Percentiles rank a stretch among this genome's conserved stretches.
Conservation (phyloP, 2,797 vertebrate genomes). For the Selene dorsalis region DNA sequence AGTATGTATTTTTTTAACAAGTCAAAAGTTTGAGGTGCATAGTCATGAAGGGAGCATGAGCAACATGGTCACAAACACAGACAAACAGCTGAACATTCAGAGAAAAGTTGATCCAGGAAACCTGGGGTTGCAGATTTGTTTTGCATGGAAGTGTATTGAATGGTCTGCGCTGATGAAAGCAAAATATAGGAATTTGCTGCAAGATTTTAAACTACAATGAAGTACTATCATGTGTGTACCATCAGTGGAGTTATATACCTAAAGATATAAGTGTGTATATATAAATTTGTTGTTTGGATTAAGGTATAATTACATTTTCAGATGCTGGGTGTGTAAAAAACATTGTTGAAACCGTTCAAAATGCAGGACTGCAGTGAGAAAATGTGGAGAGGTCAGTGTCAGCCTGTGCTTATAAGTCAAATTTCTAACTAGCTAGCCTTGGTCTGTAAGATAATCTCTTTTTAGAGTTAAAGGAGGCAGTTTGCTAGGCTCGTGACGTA, state of each 20-base stretch:
- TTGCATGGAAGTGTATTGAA: slow-evolving; percentile 26
- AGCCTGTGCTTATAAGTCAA: slow-evolving; percentile 57
- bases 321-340: slow-evolving; percentile 31
- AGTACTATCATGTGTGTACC: slow-evolving; percentile 25
- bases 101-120: slow-evolving; percentile 52
- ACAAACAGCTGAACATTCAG: slow-evolving; percentile 73
- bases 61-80: slow-evolving; percentile 72
- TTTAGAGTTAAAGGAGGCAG: slow-evolving; percentile 41
- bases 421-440: slow-evolving; percentile 29
- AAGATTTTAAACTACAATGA: slow-evolving; percentile 21
- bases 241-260: slow-evolving; percentile 31
- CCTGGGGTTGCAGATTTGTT: slow-evolving; percentile 27
- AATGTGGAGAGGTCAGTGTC: slow-evolving; percentile 33
- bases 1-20: slow-evolving; percentile 67
- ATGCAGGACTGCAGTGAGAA: slow-evolving; percentile 37
- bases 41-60: slow-evolving; percentile 80
- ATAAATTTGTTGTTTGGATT: slow-evolving; percentile 22
- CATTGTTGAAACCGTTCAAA: slow-evolving; percentile 29
- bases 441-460: slow-evolving; percentile 18
- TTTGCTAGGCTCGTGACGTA: slow-evolving; percentile 32
- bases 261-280: slow-evolving; percentile 17
- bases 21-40: slow-evolving; percentile 77
- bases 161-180: slow-evolving; percentile 1
- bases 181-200: slow-evolving; percentile 30
- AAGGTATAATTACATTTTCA: slow-evolving; percentile 21